Conservation (phyloP, 2,113 vertebrate species). For the Oryzias javanicus region DNA sequence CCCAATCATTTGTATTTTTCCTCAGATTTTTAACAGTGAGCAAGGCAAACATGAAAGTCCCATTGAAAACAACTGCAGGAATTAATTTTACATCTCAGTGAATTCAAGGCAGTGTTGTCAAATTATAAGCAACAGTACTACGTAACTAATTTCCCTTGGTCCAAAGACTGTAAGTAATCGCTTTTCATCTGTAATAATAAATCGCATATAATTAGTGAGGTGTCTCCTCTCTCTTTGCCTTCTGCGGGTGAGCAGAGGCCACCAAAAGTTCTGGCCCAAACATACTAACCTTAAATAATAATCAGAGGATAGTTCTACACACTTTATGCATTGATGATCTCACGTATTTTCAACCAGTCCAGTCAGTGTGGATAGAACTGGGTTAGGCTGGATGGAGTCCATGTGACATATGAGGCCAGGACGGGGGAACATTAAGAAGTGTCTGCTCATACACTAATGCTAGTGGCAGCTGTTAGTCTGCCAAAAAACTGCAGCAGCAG, state of each 20-base stretch:
- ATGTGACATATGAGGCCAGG: constrained; percentile 74
- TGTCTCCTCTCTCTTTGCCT: constrained; percentile 50
- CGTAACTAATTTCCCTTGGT: constrained; percentile 72
- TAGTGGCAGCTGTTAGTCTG: constrained; percentile 73
- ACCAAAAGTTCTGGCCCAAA: constrained; percentile 26
- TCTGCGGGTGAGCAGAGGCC: constrained; percentile 42
- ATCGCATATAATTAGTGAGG: constrained; percentile 66
- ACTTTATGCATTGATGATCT: constrained; percentile 49
- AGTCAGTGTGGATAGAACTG: constrained; percentile 47
- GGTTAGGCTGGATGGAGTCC: constrained; percentile 62
- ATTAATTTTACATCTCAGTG: constrained; percentile 79
- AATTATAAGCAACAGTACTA: constrained; percentile 75
- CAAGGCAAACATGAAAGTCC: constrained; percentile 73
- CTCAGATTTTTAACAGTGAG: constrained; percentile 73
- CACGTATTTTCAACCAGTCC: constrained; percentile 52
- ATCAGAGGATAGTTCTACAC: constrained; percentile 33
- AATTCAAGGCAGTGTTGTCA: constrained; percentile 75
- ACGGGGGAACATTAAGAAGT: constrained; percentile 69
- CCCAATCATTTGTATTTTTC: constrained; percentile 75
- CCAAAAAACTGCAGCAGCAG: constrained; percentile 67
- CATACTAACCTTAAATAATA: constrained; percentile 47
- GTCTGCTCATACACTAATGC: constrained; percentile 70
- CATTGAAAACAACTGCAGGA: constrained; percentile 74
- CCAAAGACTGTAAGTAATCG: constrained; percentile 67
- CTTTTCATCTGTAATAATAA: constrained; percentile 73